These are phyloP conservation scores for Leucoptera coffeella DNA, from an alignment of 2,888 invertebrate genomes.

Conservation along the genomic window DNA sequence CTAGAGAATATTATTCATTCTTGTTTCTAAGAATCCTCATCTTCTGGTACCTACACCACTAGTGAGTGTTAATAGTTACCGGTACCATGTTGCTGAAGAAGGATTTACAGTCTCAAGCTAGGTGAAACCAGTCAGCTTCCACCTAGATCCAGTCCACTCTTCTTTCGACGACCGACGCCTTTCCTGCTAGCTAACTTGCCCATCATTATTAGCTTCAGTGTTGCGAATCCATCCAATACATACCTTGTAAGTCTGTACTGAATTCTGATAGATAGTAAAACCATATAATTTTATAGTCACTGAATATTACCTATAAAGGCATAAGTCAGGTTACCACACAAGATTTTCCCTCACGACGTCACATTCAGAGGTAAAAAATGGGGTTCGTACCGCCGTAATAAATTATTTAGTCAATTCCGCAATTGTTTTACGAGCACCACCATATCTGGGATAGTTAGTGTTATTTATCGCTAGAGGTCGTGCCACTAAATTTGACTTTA, in stretches of 20 bases:
- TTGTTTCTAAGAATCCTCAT: not conserved
- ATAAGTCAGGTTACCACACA: no score
- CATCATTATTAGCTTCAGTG: no score
- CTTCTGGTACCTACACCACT: no score
- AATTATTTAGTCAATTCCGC: constrained; percentile 27
- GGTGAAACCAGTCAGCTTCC: no score
- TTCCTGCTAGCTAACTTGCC: no score
- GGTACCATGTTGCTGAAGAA: no score
- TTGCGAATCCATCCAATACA: not conserved
- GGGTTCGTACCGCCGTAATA: constrained; percentile 33
- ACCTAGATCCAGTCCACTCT: no score
- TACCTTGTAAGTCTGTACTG: not conserved
- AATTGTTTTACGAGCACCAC: constrained; percentile 27
- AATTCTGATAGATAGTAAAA: not conserved
- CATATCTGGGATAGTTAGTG: constrained; percentile 7
- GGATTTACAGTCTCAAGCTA: no score
- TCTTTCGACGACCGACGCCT: no score
- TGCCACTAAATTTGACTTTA: not conserved
- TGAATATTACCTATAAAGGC: constrained; percentile 15
- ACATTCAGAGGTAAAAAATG: no score
- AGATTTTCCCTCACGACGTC: no score
- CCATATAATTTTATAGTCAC: not conserved
- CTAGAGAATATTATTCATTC: not conserved
- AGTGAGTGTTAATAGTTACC: no score
- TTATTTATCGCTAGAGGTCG: constrained; percentile 5